Evolutionary conservation across 1,140 invertebrate genomes (phyloP).

Genomic region (Pomacea maculata): DNA sequence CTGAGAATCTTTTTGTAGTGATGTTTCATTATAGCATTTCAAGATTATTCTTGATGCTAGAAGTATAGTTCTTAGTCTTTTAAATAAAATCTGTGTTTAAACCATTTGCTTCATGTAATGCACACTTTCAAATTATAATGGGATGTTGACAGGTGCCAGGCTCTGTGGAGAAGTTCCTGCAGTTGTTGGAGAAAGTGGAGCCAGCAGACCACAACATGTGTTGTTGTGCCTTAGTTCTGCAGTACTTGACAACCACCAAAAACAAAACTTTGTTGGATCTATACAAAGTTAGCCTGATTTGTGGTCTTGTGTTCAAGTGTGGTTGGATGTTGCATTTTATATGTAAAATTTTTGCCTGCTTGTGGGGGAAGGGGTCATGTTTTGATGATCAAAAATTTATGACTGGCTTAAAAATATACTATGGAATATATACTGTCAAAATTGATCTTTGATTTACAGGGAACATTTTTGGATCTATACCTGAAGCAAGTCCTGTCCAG

Average conservation of each 20-base stretch:
- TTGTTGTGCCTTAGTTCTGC: slow-evolving; percentile 59
- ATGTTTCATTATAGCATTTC: no score
- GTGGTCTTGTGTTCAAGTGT: not conserved
- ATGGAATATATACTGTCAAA: not conserved
- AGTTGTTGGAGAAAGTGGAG: slow-evolving; percentile 55
- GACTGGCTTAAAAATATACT: not conserved
- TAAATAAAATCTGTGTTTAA: not conserved
- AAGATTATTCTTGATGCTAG: no score
- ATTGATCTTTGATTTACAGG: slow-evolving; percentile 61
- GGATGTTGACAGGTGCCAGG: slow-evolving; percentile 27
- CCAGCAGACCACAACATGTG: slow-evolving; percentile 55
- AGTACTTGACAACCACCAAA: slow-evolving; percentile 60
- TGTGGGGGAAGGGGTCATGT: not conserved
- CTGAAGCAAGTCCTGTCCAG: slow-evolving; percentile 83
- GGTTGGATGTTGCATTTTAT: no score
- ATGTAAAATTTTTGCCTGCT: not conserved
- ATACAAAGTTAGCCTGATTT: slow-evolving; percentile 57
- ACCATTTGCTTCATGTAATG: not conserved
- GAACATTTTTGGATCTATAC: slow-evolving; percentile 77
- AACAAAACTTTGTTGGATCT: slow-evolving; percentile 54
- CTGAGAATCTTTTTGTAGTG: no score
- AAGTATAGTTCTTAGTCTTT: not conserved
- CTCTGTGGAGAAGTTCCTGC: slow-evolving; percentile 47
- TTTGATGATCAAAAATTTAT: not conserved
- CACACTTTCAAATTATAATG: not conserved